Base-by-base conservation (phyloP, 2,888 invertebrate species). In the Pecten maximus region DNA sequence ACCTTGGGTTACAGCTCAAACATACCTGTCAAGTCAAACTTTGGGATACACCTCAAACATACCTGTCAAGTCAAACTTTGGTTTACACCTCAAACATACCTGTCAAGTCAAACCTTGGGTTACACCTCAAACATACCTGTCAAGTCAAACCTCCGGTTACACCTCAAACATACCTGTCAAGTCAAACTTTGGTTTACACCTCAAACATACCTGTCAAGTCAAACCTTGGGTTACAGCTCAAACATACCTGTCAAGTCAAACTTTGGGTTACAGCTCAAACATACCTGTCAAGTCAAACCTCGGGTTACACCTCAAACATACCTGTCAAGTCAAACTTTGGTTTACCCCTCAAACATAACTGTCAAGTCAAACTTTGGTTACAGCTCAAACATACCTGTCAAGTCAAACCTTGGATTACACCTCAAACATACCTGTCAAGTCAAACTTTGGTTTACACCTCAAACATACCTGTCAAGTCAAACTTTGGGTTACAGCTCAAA, bases 91-190 rank as follows among this genome's bases (percentile, higher is more conserved):
- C n/a, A n/a, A n/a, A n/a, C 93, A 92, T 93, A 96, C 96, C 95
- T 88, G 97, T 97, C 0, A 98, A 97, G 95, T 98, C 98, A 86
- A 97, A 97, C 90, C 98, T 98, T 0, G 98, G n/a, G n/a, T n/a
- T n/a, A n/a, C n/a, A n/a, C n/a, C n/a, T n/a, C n/a, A n/a, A n/a
- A n/a, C 93, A 92, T 93, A 96, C 96, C 95, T 88, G 97, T 97
- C 0, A 98, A 97, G 95, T 98, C 98, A 86, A 97, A 97, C 90
- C 98, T 98, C n/a, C n/a, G n/a, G n/a, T n/a, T n/a, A n/a, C n/a
- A n/a, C n/a, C n/a, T n/a, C n/a, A n/a, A n/a, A n/a, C 93, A 92
- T 93, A 96, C 96, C 95, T 88, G 97, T 97, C 0, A 98, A 97
- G 95, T 98, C 98, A 86, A 97, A 97, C 90, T 98, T 98, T 0